phyloP scores from a whole-genome alignment of 2,797 vertebrate genomes.

The Tinamus major region DNA sequence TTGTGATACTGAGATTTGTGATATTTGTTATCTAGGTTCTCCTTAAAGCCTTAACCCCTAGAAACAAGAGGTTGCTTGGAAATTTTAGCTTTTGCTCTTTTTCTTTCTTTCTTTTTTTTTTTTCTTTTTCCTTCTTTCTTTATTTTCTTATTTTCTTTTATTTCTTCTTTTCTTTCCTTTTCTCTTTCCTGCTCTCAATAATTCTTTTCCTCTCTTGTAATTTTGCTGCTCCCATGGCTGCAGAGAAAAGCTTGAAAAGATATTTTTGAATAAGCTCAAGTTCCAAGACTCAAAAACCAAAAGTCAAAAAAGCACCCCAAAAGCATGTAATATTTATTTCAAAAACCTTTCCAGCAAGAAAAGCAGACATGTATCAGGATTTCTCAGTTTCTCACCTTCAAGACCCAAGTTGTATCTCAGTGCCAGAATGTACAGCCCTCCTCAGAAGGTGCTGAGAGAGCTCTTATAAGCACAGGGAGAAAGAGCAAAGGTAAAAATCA shows the following conservation, averaged over 20 bases:
- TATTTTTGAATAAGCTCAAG: not conserved
- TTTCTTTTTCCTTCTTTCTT: not conserved
- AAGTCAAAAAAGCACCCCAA: not conserved
- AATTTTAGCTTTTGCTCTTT: not conserved
- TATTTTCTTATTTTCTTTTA: not conserved
- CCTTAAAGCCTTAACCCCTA: not conserved
- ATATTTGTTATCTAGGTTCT: not conserved
- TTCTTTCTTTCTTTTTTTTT: not conserved
- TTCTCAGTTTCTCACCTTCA: not conserved
- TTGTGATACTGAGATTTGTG: not conserved
- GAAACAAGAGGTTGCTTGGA: not conserved
- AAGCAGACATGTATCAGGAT: not conserved
- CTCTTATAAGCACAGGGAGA: not conserved
- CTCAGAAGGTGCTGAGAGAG: not conserved
- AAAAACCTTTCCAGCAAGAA: not conserved
- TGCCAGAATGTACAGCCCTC: not conserved
- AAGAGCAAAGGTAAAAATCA: not conserved
- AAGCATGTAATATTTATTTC: not conserved
- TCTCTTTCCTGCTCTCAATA: not conserved
- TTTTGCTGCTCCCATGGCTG: not conserved
- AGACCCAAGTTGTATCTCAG: not conserved
- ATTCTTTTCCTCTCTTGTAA: not conserved
- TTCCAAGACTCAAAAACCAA: not conserved
- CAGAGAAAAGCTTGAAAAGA: not conserved
- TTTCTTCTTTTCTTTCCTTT: not conserved